These are phyloP conservation scores for Ptychochromis oligacanthus DNA, from an alignment of 2,113 vertebrate genomes.

Conservation along the genomic window DNA sequence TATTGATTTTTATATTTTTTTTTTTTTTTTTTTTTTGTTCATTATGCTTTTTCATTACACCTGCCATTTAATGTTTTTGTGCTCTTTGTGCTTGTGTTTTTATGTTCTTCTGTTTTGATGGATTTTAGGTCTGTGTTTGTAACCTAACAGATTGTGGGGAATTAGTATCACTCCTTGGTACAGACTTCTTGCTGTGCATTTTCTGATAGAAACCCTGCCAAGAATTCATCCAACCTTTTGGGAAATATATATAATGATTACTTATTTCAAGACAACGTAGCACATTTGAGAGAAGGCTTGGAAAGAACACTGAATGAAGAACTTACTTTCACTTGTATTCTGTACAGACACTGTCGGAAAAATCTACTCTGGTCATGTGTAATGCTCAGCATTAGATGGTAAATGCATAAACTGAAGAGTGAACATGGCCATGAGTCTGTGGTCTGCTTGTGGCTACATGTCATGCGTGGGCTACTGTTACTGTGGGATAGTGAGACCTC, in stretches of 20 bases:
- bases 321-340: background rate
- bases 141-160: constrained; percentile 1
- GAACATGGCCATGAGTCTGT: constrained; percentile 38
- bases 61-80: constrained; percentile 15
- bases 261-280: background rate
- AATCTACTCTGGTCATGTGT: background rate
- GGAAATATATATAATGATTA: constrained; percentile 11
- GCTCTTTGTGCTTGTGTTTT: constrained; percentile 28
- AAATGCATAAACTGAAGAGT: constrained; percentile 38
- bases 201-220: background rate
- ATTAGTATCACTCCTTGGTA: background rate
- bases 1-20: too few relatives aligned
- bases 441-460: constrained; percentile 40
- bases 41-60: constrained; percentile 34
- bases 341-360: background rate
- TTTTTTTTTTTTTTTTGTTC: constrained; percentile 28
- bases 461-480: constrained; percentile 58
- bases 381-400: constrained; percentile 1
- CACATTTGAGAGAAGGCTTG: background rate
- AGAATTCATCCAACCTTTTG: background rate
- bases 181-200: background rate
- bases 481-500: constrained; percentile 47
- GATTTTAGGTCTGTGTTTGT: constrained; percentile 7
- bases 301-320: background rate
- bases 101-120: constrained; percentile 3